Conservation (phyloP, 2,888 invertebrate species). For the Morpho deidamia region DNA sequence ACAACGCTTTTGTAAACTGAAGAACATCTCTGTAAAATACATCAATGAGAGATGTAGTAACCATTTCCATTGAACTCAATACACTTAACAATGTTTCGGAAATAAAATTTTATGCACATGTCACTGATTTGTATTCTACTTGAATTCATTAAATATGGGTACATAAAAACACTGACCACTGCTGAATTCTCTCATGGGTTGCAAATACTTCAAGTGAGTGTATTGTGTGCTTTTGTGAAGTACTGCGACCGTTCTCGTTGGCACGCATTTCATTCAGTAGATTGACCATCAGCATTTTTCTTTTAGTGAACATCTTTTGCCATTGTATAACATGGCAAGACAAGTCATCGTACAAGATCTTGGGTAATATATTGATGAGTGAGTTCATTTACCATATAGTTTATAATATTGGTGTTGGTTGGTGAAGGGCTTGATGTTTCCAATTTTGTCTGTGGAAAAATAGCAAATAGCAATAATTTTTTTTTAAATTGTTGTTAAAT, state of each 20-base stretch:
- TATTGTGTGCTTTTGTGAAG: conserved; percentile 39
- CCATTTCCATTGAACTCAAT: conserved; percentile 33
- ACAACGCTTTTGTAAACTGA: conserved; percentile 14
- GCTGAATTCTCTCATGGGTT: conserved; percentile 39
- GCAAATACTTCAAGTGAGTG: conserved; percentile 35
- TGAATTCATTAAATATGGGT: conserved; percentile 17
- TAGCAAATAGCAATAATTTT: background rate
- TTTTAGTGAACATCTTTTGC: conserved; percentile 54
- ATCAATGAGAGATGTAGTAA: conserved; percentile 51
- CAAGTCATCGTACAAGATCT: conserved; percentile 37
- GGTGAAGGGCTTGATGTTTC: conserved; percentile 39
- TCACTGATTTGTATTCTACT: conserved; percentile 45
- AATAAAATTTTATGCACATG: conserved; percentile 35
- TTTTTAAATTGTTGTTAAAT: conserved; percentile 5
- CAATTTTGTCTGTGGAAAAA: background rate
- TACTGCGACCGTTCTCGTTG: conserved; percentile 34
- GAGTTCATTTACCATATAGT: conserved; percentile 71
- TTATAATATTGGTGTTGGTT: conserved; percentile 63
- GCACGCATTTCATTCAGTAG: conserved; percentile 44
- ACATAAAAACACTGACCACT: conserved; percentile 31
- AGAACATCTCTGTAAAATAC: conserved; percentile 48
- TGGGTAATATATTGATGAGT: conserved; percentile 58
- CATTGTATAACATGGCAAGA: conserved; percentile 42
- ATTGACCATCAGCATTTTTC: conserved; percentile 58
- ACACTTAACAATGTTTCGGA: conserved; percentile 26